Percentiles rank a stretch among this genome's conserved stretches.
phyloP scores from a whole-genome alignment of 1,140 invertebrate species.

The Chrysomallon squamiferum region DNA sequence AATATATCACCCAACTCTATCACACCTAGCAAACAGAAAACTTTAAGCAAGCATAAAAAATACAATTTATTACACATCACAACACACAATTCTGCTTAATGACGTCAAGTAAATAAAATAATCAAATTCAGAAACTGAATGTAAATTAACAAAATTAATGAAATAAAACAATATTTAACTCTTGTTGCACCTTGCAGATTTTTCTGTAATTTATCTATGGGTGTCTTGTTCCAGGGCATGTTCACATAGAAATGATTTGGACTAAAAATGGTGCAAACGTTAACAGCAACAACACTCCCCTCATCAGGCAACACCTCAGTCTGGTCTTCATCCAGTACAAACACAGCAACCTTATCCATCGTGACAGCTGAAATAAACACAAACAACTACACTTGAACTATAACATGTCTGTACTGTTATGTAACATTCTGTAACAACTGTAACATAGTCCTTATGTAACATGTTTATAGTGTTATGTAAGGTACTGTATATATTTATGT shows the following conservation, averaged over 20 bases:
- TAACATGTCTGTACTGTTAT: conserved; percentile 20
- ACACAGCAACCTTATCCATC: conserved; percentile 25
- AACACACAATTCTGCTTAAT: no score
- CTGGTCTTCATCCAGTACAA: conserved; percentile 30
- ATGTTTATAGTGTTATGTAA: no score
- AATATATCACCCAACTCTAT: no score
- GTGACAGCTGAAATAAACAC: conserved; percentile 28
- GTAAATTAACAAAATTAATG: no score
- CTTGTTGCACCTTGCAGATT: conserved; percentile 7
- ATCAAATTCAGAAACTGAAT: no score
- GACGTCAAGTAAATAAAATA: not conserved
- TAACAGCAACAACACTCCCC: conserved; percentile 42
- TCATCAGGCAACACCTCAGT: conserved; percentile 30
- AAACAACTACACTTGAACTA: not conserved
- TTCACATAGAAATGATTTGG: conserved; percentile 46
- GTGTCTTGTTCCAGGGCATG: conserved; percentile 39
- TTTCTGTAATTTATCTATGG: conserved; percentile 26
- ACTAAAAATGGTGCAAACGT: conserved; percentile 37
- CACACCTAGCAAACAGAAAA: no score
- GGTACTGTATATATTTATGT: no score
- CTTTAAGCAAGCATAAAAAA: no score
- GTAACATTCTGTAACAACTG: conserved; percentile 26
- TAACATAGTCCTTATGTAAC: no score
- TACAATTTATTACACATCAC: no score
- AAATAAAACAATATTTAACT: no score